phyloP scores from a whole-genome alignment of 1,140 invertebrate species.

The Halesus radiatus region DNA sequence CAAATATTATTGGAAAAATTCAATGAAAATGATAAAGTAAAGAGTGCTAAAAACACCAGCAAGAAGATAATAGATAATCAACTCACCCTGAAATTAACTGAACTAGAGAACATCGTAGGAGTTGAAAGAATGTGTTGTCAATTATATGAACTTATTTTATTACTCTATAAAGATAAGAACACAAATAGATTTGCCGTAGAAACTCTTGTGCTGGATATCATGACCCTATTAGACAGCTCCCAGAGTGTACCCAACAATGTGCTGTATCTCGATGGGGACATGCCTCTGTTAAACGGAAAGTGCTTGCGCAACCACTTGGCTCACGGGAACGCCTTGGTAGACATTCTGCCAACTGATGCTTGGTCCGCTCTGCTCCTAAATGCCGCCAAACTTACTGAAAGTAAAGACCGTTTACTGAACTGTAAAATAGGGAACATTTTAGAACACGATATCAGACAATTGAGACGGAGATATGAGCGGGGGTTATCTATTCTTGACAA shows the following conservation, averaged over 20 bases:
- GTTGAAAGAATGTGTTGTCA: background rate
- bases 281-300: background rate
- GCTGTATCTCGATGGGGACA: background rate
- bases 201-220: background rate
- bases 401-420: background rate
- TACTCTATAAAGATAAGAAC: background rate
- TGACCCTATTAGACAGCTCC: background rate
- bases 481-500: too few species aligned
- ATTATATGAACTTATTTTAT: background rate
- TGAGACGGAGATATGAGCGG: too few species aligned
- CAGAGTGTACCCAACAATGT: background rate
- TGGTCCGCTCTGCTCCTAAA: background rate
- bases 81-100: background rate
- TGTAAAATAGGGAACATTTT: too few species aligned
- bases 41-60: background rate
- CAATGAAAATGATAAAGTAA: background rate
- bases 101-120: background rate
- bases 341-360: too few species aligned
- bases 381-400: background rate
- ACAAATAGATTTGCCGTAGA: background rate
- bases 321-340: too few species aligned
- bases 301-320: too few species aligned
- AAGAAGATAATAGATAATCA: background rate
- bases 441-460: too few species aligned
- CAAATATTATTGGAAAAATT: background rate